Base-by-base conservation (phyloP, 1,140 invertebrate genomes). In the Philotrypesis tridentata region DNA sequence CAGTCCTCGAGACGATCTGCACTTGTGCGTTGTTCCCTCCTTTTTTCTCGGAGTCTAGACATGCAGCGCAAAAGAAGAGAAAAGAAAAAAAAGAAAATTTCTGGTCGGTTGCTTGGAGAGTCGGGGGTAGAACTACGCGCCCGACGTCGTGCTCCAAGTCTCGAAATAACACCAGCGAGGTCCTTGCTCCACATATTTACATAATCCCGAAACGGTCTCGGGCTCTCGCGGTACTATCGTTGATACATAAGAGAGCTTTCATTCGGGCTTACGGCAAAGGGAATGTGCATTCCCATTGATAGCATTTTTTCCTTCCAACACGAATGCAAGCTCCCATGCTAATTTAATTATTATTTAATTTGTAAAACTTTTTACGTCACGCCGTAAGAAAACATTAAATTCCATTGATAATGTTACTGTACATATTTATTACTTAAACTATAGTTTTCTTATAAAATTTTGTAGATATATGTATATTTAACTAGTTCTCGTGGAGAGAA, bases 131-230 rank as follows among this genome's bases (percentile, higher is more conserved):
- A 65, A 12, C 17, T 14, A 61, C 60, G 23, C 29, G 33, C 40
- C 70, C 79, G 71, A 74, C 33, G 33, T 48, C 60, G 71, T 48
- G 12, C 9, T 48, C 78, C 79, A 67, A 80, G 79, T 78, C 70
- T 74, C 23, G 27, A 73, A 80, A 80, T 80, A 80, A 80, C 60
- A 67, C 71, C 79, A 78, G 76, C 76, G 76, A 78, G 76, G 76
- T 78, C 76, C 76, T 78, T 70, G 76, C 76, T 78, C 76, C 76
- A 78, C 21, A 78, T 78, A 78, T 78, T 78, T 78, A 78, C 76
- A 78, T 78, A 78, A 78, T 78, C 76, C 65, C 76, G 65, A 78
- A 55, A 68, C 75, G 21, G 23, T 70, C 65, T 77, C 74, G 31
- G 61, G 74, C 21, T 67, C 74, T 78, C 65, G 65, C 65, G 40